Evolutionary conservation across 2,113 vertebrate species (phyloP), one percentile per base, ranked within the genome.

Genomic region (Clinocottus analis): DNA sequence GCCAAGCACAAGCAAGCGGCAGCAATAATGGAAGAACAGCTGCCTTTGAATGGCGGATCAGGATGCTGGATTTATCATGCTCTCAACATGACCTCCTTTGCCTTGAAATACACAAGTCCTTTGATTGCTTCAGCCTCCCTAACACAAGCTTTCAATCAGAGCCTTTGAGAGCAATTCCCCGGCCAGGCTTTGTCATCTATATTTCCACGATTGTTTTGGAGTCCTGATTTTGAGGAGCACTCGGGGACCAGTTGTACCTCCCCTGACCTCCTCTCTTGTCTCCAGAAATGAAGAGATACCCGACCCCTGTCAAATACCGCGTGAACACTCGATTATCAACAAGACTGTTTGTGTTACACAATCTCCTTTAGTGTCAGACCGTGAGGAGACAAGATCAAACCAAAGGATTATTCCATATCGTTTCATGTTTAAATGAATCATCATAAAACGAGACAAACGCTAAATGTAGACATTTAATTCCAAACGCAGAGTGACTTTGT

Each of bases 81-180:
- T 86, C 83, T 87, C 84, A 82, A 85, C 82, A 82, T 56, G 82
- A 80, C 77, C 85, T 76, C 83, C 70, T 86, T 75, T 21, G 23
- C 78, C 83, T 87, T 89, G 90, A 92, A 90, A 90, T 86, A 91
- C 88, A 88, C 88, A 76, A 84, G 90, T 85, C 82, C 64, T 89
- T 91, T 90, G 89, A 90, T 92, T 91, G 87, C 87, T 77, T 85
- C 78, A 75, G 82, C 75, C 80, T 87, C 60, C 53, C 76, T 90
- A 85, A 89, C 91, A 85, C 59, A 66, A 86, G 88, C 89, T 91
- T 91, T 91, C 90, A 91, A 91, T 93, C 91, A 91, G 67, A 68
- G 55, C 72, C 73, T 88, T 85, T 87, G 87, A 90, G 89, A 88
- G 83, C 83, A 84, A 90, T 90, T 84, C 90, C 79, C 85, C 16